Conservation (phyloP, 2,113 vertebrate species). For the Rattus rattus region DNA sequence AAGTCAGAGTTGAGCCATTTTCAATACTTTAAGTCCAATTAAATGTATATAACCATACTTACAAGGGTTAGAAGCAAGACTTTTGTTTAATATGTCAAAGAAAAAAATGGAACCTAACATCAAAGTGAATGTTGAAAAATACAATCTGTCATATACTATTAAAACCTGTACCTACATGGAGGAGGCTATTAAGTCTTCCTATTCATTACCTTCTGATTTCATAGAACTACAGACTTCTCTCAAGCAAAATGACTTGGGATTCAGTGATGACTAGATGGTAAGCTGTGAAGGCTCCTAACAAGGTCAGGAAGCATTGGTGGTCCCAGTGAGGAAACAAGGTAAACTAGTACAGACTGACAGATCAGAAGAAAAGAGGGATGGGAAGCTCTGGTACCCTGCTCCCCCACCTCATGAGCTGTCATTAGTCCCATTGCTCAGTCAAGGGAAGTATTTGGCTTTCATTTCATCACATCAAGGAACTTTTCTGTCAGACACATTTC, state of each 20-base stretch:
- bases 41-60: not conserved
- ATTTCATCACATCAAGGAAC: not conserved
- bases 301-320: not conserved
- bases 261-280: not conserved
- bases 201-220: slow-evolving; percentile 4
- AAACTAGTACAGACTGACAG: not conserved
- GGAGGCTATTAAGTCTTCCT: not conserved
- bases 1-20: not conserved
- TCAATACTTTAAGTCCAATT: not conserved
- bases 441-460: no score
- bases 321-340: not conserved
- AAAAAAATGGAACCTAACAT: not conserved
- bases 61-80: not conserved
- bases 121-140: not conserved
- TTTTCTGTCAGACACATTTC: not conserved
- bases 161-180: not conserved
- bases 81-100: not conserved
- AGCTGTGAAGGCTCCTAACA: not conserved
- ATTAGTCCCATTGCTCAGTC: not conserved
- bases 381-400: not conserved
- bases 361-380: not conserved
- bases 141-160: not conserved
- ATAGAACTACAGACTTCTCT: not conserved
- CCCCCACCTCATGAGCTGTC: not conserved
- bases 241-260: not conserved